Evolutionary conservation across 2,113 vertebrate genomes (phyloP), one percentile per base, ranked within the genome.

Genomic region (Tyrannus savana): DNA sequence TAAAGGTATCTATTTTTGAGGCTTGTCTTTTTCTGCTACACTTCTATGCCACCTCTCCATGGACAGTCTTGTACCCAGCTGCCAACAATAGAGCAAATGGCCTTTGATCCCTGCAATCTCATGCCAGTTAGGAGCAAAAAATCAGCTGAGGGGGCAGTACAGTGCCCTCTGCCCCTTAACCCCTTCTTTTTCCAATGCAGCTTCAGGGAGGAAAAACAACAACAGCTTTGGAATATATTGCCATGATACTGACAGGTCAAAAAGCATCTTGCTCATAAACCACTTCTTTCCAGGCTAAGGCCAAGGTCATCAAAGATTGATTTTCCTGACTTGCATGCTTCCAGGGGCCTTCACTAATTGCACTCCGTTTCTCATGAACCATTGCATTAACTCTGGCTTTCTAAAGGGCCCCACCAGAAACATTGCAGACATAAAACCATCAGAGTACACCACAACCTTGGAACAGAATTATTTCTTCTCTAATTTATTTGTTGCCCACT

Each of bases 321-420:
- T 92, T 94, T 88, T 74, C 35, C 55, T 86, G 33, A 75, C 58
- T 90, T 80, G 59, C 27, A 22, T 90, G 53, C 72, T 96, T 96
- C 76, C 63, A 73, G 67, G 46, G 94, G 50, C 63, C 63, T 69
- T 92, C 59, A 39, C 63, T 97, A 96, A 92, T 77, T 92, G 86
- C 39, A 63, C 72, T 93, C 50, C 24, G n/a, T 88, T 92, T 84
- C 88, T 93, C 59, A 42, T 3, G 53, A 87, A 37, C 78, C 14
- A 7, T 73, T 94, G 80, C 77, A 89, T 91, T 89, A 96, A 71
- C 52, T 78, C 84, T 60, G 73, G 49, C 44, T 90, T 90, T 87
- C 75, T 76, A 39, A 94, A 88, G 55, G 72, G 31, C 89, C 52
- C 49, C 52, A 24, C 47, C 33, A 59, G 80, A 95, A 95, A 31